Conservation (phyloP, 2,113 vertebrate genomes). For the Engraulis encrasicolus region DNA sequence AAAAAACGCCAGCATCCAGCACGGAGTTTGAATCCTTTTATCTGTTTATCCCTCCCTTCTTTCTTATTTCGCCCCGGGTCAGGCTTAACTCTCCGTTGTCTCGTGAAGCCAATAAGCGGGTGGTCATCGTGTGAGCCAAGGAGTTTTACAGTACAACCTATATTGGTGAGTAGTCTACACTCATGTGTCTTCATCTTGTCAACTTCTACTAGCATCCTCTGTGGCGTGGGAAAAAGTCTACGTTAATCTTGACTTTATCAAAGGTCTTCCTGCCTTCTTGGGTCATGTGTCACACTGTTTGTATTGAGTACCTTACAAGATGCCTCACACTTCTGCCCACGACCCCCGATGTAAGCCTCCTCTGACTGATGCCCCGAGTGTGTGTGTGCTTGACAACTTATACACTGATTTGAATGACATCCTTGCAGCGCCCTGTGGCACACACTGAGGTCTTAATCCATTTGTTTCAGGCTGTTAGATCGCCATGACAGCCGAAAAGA, state of each 20-base stretch:
- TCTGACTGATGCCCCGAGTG: not conserved
- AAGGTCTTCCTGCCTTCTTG: slow-evolving; percentile 22
- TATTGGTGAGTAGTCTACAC: slow-evolving; percentile 74
- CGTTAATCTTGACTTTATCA: slow-evolving; percentile 30
- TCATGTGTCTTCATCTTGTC: slow-evolving; percentile 32
- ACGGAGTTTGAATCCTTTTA: slow-evolving; percentile 59
- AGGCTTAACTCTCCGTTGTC: slow-evolving; percentile 61
- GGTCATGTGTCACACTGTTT: slow-evolving; percentile 21
- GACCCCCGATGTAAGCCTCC: not conserved
- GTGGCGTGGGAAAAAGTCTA: not conserved
- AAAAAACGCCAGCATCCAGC: slow-evolving; percentile 52
- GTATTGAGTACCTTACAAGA: slow-evolving; percentile 29
- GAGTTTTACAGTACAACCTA: slow-evolving; percentile 60
- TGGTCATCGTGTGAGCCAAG: slow-evolving; percentile 66
- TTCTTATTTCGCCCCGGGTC: slow-evolving; percentile 50
- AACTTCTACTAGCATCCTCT: slow-evolving; percentile 24
- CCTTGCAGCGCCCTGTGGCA: slow-evolving; percentile 25
- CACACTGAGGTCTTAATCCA: slow-evolving; percentile 10
- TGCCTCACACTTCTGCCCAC: slow-evolving; percentile 23
- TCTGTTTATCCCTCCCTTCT: slow-evolving; percentile 38
- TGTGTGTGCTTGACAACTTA: not conserved
- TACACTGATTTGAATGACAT: not conserved
- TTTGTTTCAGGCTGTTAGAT: slow-evolving; percentile 75
- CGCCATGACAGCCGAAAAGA: slow-evolving; percentile 97
- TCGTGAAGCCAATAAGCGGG: slow-evolving; percentile 64